Conservation (phyloP, 2,888 invertebrate species). For the Muscina levida region DNA sequence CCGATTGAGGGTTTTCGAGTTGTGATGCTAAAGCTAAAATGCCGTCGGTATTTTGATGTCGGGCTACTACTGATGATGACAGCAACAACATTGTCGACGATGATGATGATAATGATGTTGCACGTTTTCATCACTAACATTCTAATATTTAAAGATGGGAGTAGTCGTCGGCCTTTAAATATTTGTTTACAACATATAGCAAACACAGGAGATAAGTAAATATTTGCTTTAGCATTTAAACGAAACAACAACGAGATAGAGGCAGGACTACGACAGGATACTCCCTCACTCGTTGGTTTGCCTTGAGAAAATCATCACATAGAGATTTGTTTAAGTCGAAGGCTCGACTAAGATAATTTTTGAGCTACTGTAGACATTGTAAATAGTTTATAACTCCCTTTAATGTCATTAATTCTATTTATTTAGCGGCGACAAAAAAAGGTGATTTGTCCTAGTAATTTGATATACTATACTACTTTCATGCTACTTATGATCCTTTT, state of each 20-base stretch:
- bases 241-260: too few species aligned
- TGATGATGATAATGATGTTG: constrained; percentile 22
- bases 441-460: constrained; percentile 12
- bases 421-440: too few species aligned
- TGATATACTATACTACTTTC: constrained; percentile 28
- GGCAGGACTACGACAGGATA: too few species aligned
- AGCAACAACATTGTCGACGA: background rate
- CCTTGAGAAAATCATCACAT: too few species aligned
- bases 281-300: too few species aligned
- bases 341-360: too few species aligned
- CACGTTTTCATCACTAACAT: constrained; percentile 13
- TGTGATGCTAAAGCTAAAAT: constrained; percentile 3
- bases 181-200: background rate
- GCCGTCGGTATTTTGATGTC: constrained; percentile 30
- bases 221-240: too few species aligned
- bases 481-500: background rate
- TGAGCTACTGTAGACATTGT: too few species aligned
- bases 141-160: background rate
- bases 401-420: too few species aligned
- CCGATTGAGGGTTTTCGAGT: background rate
- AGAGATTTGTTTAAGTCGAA: too few species aligned
- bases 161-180: background rate
- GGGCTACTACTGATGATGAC: background rate
- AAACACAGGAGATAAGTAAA: background rate
- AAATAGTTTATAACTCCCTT: too few species aligned